Evolutionary conservation across 2,888 invertebrate species (phyloP).

Genomic region (Bembecia ichneumoniformis): DNA sequence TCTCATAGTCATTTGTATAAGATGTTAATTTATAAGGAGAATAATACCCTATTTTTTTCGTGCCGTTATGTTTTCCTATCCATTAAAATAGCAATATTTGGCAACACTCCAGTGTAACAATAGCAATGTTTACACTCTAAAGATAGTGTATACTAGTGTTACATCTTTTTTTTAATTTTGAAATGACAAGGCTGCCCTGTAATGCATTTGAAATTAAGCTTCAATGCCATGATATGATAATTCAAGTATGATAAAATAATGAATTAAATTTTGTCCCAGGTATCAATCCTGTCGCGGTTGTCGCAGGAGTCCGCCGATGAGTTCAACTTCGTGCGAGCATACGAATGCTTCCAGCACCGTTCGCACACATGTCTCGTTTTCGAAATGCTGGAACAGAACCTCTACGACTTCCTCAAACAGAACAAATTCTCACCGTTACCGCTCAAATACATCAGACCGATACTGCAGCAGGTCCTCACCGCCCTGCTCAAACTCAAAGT

Average conservation of each 20-base stretch:
- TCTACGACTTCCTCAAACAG: conserved; percentile 99
- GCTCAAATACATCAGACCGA: conserved; percentile 97
- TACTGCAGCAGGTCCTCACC: conserved; percentile 95
- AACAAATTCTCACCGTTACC: conserved; percentile 99
- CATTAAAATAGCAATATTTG: neutral
- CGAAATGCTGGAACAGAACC: conserved; percentile 99
- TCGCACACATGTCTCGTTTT: conserved; percentile 99
- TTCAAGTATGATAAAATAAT: neutral
- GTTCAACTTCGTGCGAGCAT: conserved; percentile 99
- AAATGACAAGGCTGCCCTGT: too few relatives aligned
- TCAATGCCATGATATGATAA: too few relatives aligned
- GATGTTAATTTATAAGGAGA: too few relatives aligned
- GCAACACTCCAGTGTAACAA: neutral
- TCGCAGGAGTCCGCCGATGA: conserved; percentile 99
- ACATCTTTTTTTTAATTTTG: too few relatives aligned
- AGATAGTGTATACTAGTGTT: neutral
- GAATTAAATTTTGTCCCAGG: conserved; percentile 50
- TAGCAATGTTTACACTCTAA: neutral
- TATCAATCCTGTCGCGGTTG: conserved; percentile 90
- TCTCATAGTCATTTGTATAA: neutral
- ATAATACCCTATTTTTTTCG: too few relatives aligned
- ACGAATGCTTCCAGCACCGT: conserved; percentile 99
- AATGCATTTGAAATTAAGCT: too few relatives aligned
- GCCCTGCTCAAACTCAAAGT: conserved; percentile 92
- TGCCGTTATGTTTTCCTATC: neutral